Evolutionary conservation across 2,888 invertebrate genomes (phyloP).

Genomic region (Caenorhabditis sp.): DNA sequence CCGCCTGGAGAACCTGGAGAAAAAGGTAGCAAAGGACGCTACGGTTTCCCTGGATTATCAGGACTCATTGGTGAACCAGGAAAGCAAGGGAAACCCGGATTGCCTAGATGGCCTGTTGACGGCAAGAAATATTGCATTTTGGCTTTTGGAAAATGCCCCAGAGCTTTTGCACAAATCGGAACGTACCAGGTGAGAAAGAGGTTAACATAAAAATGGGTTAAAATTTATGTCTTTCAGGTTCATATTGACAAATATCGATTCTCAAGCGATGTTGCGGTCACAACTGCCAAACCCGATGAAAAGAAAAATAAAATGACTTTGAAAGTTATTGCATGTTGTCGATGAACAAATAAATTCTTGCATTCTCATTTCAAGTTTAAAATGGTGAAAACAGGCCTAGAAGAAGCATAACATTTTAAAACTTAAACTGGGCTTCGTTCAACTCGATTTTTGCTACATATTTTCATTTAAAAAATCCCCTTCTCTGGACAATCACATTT

Average conservation of each 20-base stretch:
- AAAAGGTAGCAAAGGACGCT: conserved; percentile 76
- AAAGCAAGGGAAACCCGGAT: conserved; percentile 63
- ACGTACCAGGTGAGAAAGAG: conserved; percentile 54
- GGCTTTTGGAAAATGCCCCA: conserved; percentile 66
- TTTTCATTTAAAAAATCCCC: no score
- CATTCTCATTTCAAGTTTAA: no score
- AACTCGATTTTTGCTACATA: no score
- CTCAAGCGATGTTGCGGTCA: conserved; percentile 60
- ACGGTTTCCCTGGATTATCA: conserved; percentile 78
- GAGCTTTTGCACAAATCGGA: conserved; percentile 65
- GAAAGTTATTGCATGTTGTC: conserved; percentile 65
- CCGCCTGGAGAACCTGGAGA: conserved; percentile 83
- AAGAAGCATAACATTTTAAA: no score
- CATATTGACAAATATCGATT: conserved; percentile 64
- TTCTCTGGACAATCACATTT: no score
- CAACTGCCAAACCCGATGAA: conserved; percentile 54
- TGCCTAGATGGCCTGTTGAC: conserved; percentile 64
- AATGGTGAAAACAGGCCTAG: no score
- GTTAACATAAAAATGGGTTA: neutral
- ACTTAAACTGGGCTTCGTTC: no score
- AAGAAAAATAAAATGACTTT: conserved; percentile 61
- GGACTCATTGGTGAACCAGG: conserved; percentile 79
- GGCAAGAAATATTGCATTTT: conserved; percentile 67
- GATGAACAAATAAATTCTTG: no score
- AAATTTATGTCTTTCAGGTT: conserved; percentile 32